Conservation (phyloP, 2,797 vertebrate species). For the Sebastiscus albofasciatus region DNA sequence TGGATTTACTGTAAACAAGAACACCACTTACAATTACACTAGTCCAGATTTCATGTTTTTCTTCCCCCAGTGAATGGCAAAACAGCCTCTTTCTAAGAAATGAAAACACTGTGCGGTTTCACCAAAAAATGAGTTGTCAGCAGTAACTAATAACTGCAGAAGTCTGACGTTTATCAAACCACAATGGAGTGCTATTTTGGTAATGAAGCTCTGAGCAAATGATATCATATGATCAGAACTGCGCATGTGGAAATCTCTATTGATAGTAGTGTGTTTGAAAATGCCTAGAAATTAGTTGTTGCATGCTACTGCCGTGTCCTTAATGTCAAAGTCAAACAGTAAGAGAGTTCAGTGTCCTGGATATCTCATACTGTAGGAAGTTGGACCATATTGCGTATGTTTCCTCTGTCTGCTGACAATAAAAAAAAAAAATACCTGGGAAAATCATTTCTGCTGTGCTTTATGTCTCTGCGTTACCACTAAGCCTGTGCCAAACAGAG, state of each 20-base stretch:
- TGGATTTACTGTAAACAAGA: conserved; percentile 4
- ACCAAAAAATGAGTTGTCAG: conserved; percentile 26
- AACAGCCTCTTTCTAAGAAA: conserved; percentile 18
- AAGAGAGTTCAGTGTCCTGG: neutral
- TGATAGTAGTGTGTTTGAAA: neutral
- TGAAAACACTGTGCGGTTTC: neutral
- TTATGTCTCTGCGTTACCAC: conserved; percentile 8
- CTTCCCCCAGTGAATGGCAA: neutral
- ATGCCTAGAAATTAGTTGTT: neutral
- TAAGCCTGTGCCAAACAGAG: neutral
- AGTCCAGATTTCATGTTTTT: conserved; percentile 23
- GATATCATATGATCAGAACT: neutral
- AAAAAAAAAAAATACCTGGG: conserved; percentile 34
- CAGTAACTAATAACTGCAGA: conserved; percentile 10
- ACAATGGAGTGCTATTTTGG: neutral
- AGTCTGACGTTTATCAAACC: conserved; percentile 1
- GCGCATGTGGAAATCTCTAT: neutral
- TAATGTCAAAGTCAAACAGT: neutral
- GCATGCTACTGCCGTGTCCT: neutral
- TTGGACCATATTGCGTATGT: conserved; percentile 2
- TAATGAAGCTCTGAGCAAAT: neutral
- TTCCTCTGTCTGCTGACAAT: conserved; percentile 26
- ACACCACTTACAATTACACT: conserved; percentile 12
- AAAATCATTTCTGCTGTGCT: conserved; percentile 36
- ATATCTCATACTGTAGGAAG: conserved; percentile 35